Evolutionary conservation across 2,888 invertebrate genomes (phyloP), one percentile per base, ranked within the genome.

Genomic region (Noctua janthe): DNA sequence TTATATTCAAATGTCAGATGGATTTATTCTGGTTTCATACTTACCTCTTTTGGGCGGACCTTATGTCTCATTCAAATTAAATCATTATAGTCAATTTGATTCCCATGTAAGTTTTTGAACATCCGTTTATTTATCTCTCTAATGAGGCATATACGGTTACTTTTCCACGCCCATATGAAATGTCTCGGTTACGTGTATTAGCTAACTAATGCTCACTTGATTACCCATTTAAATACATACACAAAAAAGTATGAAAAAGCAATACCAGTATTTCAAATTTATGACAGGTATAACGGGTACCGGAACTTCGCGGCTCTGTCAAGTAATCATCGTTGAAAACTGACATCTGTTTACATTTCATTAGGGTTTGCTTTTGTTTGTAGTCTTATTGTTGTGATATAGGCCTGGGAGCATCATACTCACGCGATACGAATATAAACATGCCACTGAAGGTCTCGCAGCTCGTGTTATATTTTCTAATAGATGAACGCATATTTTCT

Each of bases 401-500:
- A 87, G 83, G 86, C 82, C 73, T 86, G 86, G 88, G 84, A 91
- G 89, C 87, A 92, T 90, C 89, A 91, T 80, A 89, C 90, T 88
- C 95, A 95, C 95, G 95, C 95, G 93, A 95, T 94, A 89, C 89
- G 93, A 93, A 93, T 94, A 95, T 95, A 95, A 95, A 95, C 93
- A 93, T 93, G 94, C 93, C 92, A 93, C 90, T 88, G 91, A 88
- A 89, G 89, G 92, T 85, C 87, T 89, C 89, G 88, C 85, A 88
- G 91, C 94, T 92, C 92, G 92, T 86, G 87, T 87, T 91, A 95
- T 95, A 95, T 95, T 95, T 96, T 93, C 92, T 95, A 95, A 95
- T 96, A 96, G 95, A 95, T 93, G 94, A 94, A 95, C 94, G 94
- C 94, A 94, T 95, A 96, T 95, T 96, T 96, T 94, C 93, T 94